Conservation (phyloP, 2,797 vertebrate species). For the Yasuhikotakia modesta region DNA sequence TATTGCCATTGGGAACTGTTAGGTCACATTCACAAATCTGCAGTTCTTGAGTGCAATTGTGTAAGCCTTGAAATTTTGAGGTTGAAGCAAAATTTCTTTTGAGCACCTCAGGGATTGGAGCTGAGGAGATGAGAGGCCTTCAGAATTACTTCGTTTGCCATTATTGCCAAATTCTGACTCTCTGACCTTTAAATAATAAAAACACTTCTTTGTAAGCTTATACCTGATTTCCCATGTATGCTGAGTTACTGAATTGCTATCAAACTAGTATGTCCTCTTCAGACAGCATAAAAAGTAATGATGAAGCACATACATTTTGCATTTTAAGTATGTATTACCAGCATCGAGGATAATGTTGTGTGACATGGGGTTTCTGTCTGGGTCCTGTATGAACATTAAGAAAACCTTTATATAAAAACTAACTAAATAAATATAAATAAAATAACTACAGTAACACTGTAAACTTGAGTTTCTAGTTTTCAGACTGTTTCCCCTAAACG, state of each 20-base stretch:
- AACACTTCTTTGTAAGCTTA: not conserved
- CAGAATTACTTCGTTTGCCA: constrained; percentile 31
- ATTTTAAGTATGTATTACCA: not conserved
- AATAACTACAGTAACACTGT: not conserved
- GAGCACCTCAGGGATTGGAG: constrained; percentile 42
- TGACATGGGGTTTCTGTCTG: not conserved
- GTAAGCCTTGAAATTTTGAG: constrained; percentile 42
- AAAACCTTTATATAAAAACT: not conserved
- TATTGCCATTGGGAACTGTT: not conserved
- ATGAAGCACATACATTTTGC: not conserved
- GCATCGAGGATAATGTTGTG: not conserved
- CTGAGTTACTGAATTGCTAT: not conserved
- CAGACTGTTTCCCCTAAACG: too few species aligned
- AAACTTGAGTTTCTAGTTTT: too few species aligned
- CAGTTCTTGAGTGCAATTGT: constrained; percentile 38
- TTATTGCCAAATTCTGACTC: constrained; percentile 39
- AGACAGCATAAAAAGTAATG: constrained; percentile 4
- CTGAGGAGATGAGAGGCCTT: constrained; percentile 44
- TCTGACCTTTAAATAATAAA: constrained; percentile 34
- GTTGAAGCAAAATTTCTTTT: constrained; percentile 45
- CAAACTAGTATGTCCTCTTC: not conserved
- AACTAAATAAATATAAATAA: too few species aligned
- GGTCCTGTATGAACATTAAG: not conserved
- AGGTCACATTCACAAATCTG: constrained; percentile 39
- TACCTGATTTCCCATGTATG: not conserved